Evolutionary conservation across 2,888 invertebrate species (phyloP).

Genomic region (Phrixothrix hirtus): DNA sequence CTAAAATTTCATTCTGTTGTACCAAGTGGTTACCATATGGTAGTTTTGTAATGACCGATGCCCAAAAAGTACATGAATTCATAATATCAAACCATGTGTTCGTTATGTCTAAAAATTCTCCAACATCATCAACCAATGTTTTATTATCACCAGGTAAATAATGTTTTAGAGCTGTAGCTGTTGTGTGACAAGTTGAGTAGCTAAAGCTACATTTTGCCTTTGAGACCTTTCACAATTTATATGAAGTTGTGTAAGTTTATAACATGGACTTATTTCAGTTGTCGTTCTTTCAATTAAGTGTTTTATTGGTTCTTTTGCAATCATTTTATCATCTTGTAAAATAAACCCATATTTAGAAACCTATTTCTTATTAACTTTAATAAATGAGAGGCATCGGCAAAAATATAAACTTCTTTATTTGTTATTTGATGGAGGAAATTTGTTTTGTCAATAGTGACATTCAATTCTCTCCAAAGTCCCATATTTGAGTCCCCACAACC

Average conservation of each 20-base stretch:
- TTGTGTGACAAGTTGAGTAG: slow-evolving; percentile 34
- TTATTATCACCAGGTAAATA: slow-evolving; percentile 29
- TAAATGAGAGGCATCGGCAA: slow-evolving; percentile 36
- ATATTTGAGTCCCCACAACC: slow-evolving; percentile 41
- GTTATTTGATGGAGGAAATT: slow-evolving; percentile 33
- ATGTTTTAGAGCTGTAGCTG: slow-evolving; percentile 31
- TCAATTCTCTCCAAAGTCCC: slow-evolving; percentile 38
- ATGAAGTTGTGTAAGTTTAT: too few species aligned
- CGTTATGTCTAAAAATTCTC: too few species aligned
- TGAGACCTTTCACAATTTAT: slow-evolving; percentile 19
- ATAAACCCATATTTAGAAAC: slow-evolving; percentile 35
- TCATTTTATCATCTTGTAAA: slow-evolving; percentile 14
- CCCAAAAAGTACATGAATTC: too few species aligned
- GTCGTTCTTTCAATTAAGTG: slow-evolving; percentile 6
- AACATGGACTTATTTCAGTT: slow-evolving; percentile 20
- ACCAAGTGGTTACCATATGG: too few species aligned
- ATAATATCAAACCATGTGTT: too few species aligned
- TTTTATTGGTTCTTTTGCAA: slow-evolving; percentile 5
- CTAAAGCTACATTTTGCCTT: slow-evolving; percentile 33
- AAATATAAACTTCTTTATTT: slow-evolving; percentile 31
- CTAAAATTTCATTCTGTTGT: too few species aligned
- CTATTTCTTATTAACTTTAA: slow-evolving; percentile 35
- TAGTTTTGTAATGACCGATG: too few species aligned
- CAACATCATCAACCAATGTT: too few species aligned
- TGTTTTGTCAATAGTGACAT: slow-evolving; percentile 32